Evolutionary conservation across 2,113 vertebrate species (phyloP), one percentile per base, ranked within the genome.

Genomic region (Colius striatus): DNA sequence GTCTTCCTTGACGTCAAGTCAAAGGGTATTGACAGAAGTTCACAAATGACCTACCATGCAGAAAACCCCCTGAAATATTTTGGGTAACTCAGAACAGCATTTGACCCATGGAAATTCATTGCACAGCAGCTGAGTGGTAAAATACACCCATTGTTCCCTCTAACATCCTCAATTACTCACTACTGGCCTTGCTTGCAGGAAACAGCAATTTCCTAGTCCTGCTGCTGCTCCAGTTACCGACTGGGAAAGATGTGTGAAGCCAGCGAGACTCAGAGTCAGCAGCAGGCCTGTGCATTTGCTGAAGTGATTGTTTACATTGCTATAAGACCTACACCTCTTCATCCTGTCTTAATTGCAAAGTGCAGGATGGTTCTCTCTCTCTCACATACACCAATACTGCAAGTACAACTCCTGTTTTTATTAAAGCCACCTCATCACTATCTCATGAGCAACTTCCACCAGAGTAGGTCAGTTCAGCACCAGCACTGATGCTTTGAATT

Each of bases 361-460:
- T 3, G 11, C 61, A 84, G 30, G n/a, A 27, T 0, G 0, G 3
- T 16, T 81, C 26, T 41, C 53, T 13, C 45, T 54, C 18, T 57
- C 60, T 43, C 4, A 0, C 3, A 0, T 2, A 0, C 11, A 22
- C 25, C 34, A 10, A 11, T 19, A n/a, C 8, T 2, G 0, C 63
- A 77, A 83, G 48, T 5, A 6, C n/a, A 60, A 18, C 15, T 72
- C 6, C 22, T 20, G 15, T 32, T 65, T 27, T 8, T 43, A 50
- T 41, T 41, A 58, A 51, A 48, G 25, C 29, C 19, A 14, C 23
- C 4, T 36, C 36, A 13, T 38, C 50, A 9, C 23, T 14, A 79
- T 38, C 11, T 67, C 47, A 20, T 0, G 6, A 72, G 11, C 58
- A 41, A 6, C 17, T 68, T 57, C 45, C 32, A 34, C 0, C 1